Percentiles rank a stretch among this genome's conserved stretches.
These are phyloP conservation scores for Allolobophora icterica DNA, from an alignment of 2,888 invertebrate genomes.

Conservation along the genomic window DNA sequence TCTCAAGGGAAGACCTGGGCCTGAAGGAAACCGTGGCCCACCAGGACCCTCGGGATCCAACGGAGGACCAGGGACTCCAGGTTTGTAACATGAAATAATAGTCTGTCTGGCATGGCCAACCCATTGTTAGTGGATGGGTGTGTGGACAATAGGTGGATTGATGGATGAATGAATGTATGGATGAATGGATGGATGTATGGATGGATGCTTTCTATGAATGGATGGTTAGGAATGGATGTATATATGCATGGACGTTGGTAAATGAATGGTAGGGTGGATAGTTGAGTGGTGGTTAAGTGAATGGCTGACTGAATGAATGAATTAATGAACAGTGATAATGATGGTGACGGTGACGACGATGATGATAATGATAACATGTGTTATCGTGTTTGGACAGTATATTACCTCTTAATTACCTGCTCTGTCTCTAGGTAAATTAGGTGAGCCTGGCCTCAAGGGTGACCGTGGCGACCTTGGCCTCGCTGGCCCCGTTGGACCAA, in stretches of 20 bases:
- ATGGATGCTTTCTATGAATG: conserved; percentile 64
- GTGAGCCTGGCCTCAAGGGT: conserved; percentile 54
- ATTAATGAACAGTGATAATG: background rate
- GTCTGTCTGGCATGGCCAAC: background rate
- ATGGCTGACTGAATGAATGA: background rate
- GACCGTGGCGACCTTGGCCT: conserved; percentile 52
- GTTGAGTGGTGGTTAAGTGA: background rate
- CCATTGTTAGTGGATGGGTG: background rate
- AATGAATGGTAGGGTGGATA: background rate
- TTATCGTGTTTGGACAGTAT: background rate
- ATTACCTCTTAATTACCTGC: background rate
- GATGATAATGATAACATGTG: background rate
- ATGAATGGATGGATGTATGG: too few species aligned
- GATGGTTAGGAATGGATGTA: background rate
- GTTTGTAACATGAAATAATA: conserved; percentile 78
- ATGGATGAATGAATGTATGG: too few species aligned
- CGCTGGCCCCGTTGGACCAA: conserved; percentile 53
- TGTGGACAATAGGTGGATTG: background rate
- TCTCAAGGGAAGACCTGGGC: conserved; percentile 53
- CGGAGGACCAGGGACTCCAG: conserved; percentile 72
- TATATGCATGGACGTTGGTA: background rate
- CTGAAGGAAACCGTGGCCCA: conserved; percentile 34
- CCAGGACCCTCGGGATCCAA: conserved; percentile 50
- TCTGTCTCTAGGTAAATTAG: conserved; percentile 50
- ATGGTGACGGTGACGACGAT: too few species aligned